These are phyloP conservation scores for Allacma fusca DNA, from an alignment of 2,888 invertebrate genomes.

Conservation along the genomic window DNA sequence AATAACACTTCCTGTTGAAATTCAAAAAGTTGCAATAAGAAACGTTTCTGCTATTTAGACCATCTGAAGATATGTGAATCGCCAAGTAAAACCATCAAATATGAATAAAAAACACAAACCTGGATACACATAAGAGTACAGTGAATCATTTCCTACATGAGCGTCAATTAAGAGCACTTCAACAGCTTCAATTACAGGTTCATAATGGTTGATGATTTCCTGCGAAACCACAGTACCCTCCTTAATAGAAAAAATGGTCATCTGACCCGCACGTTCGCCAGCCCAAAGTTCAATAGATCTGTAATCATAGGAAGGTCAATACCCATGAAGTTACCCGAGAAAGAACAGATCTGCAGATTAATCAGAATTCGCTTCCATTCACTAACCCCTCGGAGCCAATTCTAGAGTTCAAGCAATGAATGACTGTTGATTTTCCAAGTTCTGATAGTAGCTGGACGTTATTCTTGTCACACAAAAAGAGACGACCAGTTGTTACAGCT, in stretches of 20 bases:
- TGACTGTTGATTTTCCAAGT: slow-evolving; percentile 58
- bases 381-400: slow-evolving; percentile 52
- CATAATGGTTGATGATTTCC: slow-evolving; percentile 73
- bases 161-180: slow-evolving; percentile 74
- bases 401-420: slow-evolving; percentile 58
- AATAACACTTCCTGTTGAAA: slow-evolving; percentile 77
- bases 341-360: no score
- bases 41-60: no score
- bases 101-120: slow-evolving; percentile 65
- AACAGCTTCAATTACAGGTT: slow-evolving; percentile 69
- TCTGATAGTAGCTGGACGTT: slow-evolving; percentile 56
- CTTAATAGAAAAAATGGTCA: slow-evolving; percentile 79
- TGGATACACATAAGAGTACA: slow-evolving; percentile 85
- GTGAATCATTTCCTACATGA: slow-evolving; percentile 63
- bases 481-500: slow-evolving; percentile 54
- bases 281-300: slow-evolving; percentile 81
- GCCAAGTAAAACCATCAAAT: no score
- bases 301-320: no score
- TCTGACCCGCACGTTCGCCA: slow-evolving; percentile 81
- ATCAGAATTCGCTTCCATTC: no score
- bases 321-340: no score
- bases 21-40: no score
- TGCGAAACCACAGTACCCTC: slow-evolving; percentile 78
- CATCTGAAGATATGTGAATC: no score
- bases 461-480: slow-evolving; percentile 57